Evolutionary conservation across 2,113 vertebrate genomes (phyloP).

Genomic region (Eubucco bourcierii): DNA sequence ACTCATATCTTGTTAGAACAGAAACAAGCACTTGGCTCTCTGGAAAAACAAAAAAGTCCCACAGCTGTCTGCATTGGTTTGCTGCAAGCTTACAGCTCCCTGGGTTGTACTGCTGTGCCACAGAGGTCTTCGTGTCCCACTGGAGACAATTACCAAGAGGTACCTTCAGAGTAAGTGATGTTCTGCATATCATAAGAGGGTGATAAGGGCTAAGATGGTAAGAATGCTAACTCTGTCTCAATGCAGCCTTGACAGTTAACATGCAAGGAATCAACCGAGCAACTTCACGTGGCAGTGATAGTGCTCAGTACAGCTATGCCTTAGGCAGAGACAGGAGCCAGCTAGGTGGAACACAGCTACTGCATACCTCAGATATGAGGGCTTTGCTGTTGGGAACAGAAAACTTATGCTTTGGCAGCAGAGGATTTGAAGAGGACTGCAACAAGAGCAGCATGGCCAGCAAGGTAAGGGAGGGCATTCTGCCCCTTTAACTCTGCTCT

Average conservation of each 20-base stretch:
- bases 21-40: slow-evolving; percentile 6
- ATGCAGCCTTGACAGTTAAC: not conserved
- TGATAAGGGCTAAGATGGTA: not conserved
- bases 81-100: not conserved
- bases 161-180: slow-evolving; percentile 14
- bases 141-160: slow-evolving; percentile 40
- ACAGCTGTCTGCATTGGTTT: not conserved
- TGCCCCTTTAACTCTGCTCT: too few relatives aligned
- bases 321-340: not conserved
- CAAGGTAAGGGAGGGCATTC: too few relatives aligned
- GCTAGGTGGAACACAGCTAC: not conserved
- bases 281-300: not conserved
- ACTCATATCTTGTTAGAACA: slow-evolving; percentile 48
- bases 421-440: not conserved
- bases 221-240: not conserved
- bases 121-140: slow-evolving; percentile 12
- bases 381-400: not conserved
- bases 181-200: not conserved
- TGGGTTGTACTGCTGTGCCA: not conserved
- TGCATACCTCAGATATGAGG: not conserved
- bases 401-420: not conserved
- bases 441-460: not conserved
- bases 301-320: not conserved
- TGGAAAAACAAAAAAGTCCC: not conserved
- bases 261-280: not conserved